Evolutionary conservation across 2,797 vertebrate species (phyloP), one percentile per base, ranked within the genome.

Genomic region (Threskiornis aethiopicus): DNA sequence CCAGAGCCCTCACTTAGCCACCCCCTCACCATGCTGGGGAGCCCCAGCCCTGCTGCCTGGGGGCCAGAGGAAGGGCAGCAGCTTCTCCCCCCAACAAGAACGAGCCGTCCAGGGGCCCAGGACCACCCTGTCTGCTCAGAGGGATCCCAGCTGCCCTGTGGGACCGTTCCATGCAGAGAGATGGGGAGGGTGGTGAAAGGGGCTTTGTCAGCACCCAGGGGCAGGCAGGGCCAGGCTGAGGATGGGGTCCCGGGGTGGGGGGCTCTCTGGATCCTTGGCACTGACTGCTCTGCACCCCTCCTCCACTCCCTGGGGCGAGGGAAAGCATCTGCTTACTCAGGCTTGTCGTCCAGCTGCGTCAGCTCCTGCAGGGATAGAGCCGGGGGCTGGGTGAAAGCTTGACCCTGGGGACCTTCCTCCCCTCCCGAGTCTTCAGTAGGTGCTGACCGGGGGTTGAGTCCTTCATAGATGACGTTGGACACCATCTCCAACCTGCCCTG

Each of bases 381-480:
- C 0, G 95, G 97, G 26, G 98, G 97, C 6, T 96, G 93, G 8
- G 98, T 81, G 25, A 96, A 87, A 2, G 93, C 90, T 42, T 88
- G 96, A 28, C 65, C 96, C 96, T 96, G 97, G 59, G 94, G 82
- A 16, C 41, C 76, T 35, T 96, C 95, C 21, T 96, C 82, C 11
- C 39, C 65, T 96, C 81, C 37, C 3, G 92, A 84, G 46, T 85
- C 87, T 83, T 95, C 95, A 29, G 93, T 5, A 84, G 98, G 67
- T 44, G 58, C 91, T 24, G 98, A 1, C 1, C 26, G 52, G 9
- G 29, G 90, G 92, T 97, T 95, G n/a, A 99, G 97, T 84, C 99
- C 99, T 57, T 99, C 99, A 92, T 99, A 99, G 97, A 99, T 99
- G 90, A 99, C 96, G 64, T 99, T 99, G 59, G 99, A 98, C 87